phyloP scores from a whole-genome alignment of 1,140 invertebrate genomes.

The Plodia interpunctella region DNA sequence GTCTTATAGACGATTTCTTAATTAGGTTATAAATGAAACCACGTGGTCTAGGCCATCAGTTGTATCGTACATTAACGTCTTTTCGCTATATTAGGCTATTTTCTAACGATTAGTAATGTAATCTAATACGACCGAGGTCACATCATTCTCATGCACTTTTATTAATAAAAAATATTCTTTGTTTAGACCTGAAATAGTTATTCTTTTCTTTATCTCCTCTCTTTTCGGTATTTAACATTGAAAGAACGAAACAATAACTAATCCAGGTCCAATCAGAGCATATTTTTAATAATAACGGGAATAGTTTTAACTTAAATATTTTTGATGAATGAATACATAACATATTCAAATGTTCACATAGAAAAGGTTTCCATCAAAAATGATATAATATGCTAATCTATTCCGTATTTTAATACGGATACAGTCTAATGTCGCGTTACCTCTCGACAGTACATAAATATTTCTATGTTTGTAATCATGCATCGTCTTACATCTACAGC shows the following conservation, averaged over 20 bases:
- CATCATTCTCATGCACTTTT: too few species aligned
- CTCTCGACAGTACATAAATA: slow-evolving; percentile 7
- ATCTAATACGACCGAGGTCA: slow-evolving; percentile 25
- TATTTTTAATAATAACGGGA: too few species aligned
- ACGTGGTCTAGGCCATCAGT: slow-evolving; percentile 20
- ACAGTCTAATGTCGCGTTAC: slow-evolving; percentile 9
- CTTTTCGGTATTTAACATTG: neutral
- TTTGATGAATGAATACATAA: neutral
- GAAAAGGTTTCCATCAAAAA: neutral
- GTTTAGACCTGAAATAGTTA: too few species aligned
- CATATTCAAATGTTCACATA: neutral
- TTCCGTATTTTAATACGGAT: slow-evolving; percentile 10
- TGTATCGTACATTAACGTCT: slow-evolving; percentile 26
- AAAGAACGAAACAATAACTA: slow-evolving; percentile 1
- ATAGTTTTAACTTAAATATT: neutral
- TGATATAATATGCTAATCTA: slow-evolving; percentile 11
- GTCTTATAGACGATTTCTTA: slow-evolving; percentile 36
- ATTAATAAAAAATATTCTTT: too few species aligned
- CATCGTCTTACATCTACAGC: slow-evolving; percentile 8
- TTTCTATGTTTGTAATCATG: slow-evolving; percentile 11
- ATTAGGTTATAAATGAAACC: slow-evolving; percentile 20
- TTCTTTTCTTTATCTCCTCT: neutral
- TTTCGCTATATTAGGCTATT: slow-evolving; percentile 14
- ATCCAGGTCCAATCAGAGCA: too few species aligned
- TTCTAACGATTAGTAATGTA: slow-evolving; percentile 21